Base-by-base conservation (phyloP, 2,797 vertebrate genomes). In the Sus cebifrons region DNA sequence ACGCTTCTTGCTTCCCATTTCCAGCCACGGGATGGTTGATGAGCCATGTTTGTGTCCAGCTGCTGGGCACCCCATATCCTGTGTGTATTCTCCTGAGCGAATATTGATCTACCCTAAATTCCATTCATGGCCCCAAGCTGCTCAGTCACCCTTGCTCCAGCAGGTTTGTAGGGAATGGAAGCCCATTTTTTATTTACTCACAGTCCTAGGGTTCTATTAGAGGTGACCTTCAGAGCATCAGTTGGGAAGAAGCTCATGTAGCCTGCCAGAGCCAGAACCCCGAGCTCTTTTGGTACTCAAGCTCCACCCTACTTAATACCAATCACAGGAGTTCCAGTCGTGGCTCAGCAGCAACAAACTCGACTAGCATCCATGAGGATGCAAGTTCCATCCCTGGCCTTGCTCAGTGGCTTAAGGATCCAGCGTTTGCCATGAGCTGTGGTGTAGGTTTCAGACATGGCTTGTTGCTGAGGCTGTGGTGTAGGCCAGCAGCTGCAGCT, bases 71-170 rank as follows among this genome's bases (percentile, higher is more conserved):
- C 54, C 40, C 11, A 3, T 32, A n/a, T 44, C 44, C 44, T 44
- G 44, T 44, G 44, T 49, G 36, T 17, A 25, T 25, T 86, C 85
- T 67, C 8, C 4, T 87, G 89, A 86, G 29, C 27, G 9, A 91
- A 17, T 32, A 56, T 81, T 84, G 79, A 81, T 65, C 78, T 94
- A 82, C 65, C 65, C 62, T 67, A 81, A 91, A 74, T 86, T 70
- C 90, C 18, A 8, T 64, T 67, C 65, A 56, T 11, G 20, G 40
- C 40, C 58, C 29, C 29, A 40, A 25, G 32, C 9, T 71, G 78
- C 27, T 92, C 27, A 70, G 65, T 67, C 65, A 78, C 56, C 64
- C 29, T 86, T 14, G 16, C 40, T 75, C 18, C 4, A 81, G 44
- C 58, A 91, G 29, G 49, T 94, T 29, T 68, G 52, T n/a, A 74